Base-by-base conservation (phyloP, 1,140 invertebrate species). In the Drosophila obscura region DNA sequence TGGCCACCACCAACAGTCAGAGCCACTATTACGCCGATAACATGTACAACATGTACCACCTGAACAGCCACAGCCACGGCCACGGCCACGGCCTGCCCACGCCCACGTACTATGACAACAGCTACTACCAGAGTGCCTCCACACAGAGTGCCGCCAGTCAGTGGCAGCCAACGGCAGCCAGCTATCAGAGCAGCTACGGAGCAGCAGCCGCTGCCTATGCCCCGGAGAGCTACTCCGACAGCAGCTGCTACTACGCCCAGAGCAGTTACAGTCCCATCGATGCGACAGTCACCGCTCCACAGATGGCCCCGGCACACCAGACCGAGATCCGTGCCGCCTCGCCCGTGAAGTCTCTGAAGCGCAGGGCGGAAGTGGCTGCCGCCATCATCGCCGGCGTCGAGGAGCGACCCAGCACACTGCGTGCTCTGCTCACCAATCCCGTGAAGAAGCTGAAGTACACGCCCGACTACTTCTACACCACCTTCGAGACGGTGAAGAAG, bases 371-470 rank as follows among this genome's bases (percentile, higher is more conserved):
- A 9, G 65, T 48, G 0, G 91, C 92, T 6, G 80, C 76, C 7
- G 81, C 82, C 6, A 73, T 78, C 50, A 83, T 87, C 24, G 83
- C 85, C 24, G 76, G 75, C 50, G 73, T 88, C 0, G 87, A 91
- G 41, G 83, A 91, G 56, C 69, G 76, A 1, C 90, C 87, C n/a
- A 91, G 90, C 55, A 90, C 93, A 8, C 65, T 94, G 55, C 74
- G 93, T 13, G 93, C 93, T 1, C 78, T 94, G 62, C 80, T 94
- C 39, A 93, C 84, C 5, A 92, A 92, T 84, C 93, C 93, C 8
- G 83, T 78, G n/a, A 92, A 92, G 77, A 93, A 92, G 73, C 61
- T 90, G 2, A 92, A 90, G 49, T 88, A 91, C 62, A 84, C 90
- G 15, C 90, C 91, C 45, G 89, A 92, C 65, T 90, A 89, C 15